phyloP scores from a whole-genome alignment of 1,140 invertebrate species.

The Melitaea cinxia region DNA sequence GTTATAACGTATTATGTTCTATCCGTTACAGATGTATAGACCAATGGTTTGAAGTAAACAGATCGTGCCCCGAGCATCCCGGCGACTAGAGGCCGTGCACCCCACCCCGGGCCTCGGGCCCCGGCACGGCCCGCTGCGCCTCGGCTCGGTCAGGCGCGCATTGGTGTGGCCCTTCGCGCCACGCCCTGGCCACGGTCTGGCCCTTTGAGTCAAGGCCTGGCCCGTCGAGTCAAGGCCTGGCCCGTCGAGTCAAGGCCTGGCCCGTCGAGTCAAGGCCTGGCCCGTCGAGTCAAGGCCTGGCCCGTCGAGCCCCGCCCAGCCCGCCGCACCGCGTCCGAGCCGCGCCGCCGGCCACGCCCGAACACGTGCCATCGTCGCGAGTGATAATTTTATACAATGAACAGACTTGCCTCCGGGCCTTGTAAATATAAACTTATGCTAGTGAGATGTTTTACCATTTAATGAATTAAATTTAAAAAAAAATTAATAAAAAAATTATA shows the following conservation, averaged over 20 bases:
- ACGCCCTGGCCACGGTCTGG: slow-evolving; percentile 20
- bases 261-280: slow-evolving; percentile 18
- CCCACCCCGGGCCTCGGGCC: slow-evolving; percentile 17
- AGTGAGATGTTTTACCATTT: slow-evolving; percentile 79
- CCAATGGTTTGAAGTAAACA: slow-evolving; percentile 98
- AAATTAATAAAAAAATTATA: too few species aligned
- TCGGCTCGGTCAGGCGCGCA: slow-evolving; percentile 10
- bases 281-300: slow-evolving; percentile 1
- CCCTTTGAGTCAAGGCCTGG: background rate
- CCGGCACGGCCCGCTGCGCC: slow-evolving; percentile 10
- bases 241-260: slow-evolving; percentile 22
- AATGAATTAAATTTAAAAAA: slow-evolving; percentile 46
- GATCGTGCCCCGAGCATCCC: slow-evolving; percentile 98
- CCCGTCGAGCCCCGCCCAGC: slow-evolving; percentile 9
- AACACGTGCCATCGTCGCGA: slow-evolving; percentile 62
- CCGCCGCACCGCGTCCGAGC: slow-evolving; percentile 22
- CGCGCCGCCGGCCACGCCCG: slow-evolving; percentile 18
- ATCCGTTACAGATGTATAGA: slow-evolving; percentile 92
- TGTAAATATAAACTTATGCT: slow-evolving; percentile 77
- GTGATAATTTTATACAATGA: slow-evolving; percentile 73
- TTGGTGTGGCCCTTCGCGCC: slow-evolving; percentile 13
- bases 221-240: slow-evolving; percentile 10
- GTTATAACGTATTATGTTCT: too few species aligned
- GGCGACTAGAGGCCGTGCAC: slow-evolving; percentile 87
- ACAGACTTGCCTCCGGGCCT: slow-evolving; percentile 64